Evolutionary conservation across 2,888 invertebrate species (phyloP), one percentile per base, ranked within the genome.

Genomic region (Xanthia togata): DNA sequence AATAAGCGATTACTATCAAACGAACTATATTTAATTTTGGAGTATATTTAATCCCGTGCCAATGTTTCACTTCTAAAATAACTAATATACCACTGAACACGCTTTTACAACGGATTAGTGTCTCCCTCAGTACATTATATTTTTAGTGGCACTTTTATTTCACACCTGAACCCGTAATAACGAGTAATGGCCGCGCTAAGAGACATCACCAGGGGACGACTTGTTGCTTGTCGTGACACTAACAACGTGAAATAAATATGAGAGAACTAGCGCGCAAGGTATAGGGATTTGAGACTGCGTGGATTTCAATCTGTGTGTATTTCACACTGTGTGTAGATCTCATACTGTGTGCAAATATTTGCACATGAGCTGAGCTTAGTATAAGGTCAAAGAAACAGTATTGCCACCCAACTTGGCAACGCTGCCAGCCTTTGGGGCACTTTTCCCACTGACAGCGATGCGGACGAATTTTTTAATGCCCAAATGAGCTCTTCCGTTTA

Each of bases 131-230:
- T 75, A 44, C 41, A 82, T 71, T 26, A 84, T 71, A 57, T 69
- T 71, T 79, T 84, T 68, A 70, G 72, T 62, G 62, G 44, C 65
- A 72, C 76, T 84, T 82, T 84, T 76, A 84, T 84, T 53, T 70
- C 55, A 55, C 85, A 84, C 70, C 81, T 83, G 81, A 55, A 57
- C 35, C 64, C 17, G 41, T 62, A 84, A 84, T 71, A 70, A 70
- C 64, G 47, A 23, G 44, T 76, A 80, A 82, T 81, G 47, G 50
- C 50, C 23, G 14, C 14, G 67, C 80, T 74, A 63, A 84, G 38
- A 70, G 68, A 64, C 71, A 23, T 69, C 64, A 47, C 70, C 70
- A 55, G 79, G 53, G 73, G 44, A 55, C 68, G 9, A 82, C 81
- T 70, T 83, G 84, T 83, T 79, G 84, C 78, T 35, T 60, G 38